A percentile compares a stretch with the other conserved stretches of the same genome.
Evolutionary conservation across 2,113 vertebrate genomes (phyloP).

Genomic region (Pelodiscus sinensis): DNA sequence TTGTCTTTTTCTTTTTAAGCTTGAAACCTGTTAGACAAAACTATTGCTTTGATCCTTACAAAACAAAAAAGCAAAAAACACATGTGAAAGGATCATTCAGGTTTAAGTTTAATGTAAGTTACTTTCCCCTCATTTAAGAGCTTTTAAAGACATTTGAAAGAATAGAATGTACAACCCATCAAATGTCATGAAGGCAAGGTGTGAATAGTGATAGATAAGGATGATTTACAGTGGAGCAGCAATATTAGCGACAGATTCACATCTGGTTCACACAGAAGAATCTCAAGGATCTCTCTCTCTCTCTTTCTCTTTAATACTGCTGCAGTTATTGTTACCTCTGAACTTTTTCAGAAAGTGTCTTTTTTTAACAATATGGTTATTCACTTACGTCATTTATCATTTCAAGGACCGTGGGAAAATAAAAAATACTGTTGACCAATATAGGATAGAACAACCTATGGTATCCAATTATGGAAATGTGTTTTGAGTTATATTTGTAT

Average conservation of each 20-base stretch:
- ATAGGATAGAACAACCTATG: background rate
- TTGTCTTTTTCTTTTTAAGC: constrained; percentile 33
- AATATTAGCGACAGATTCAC: background rate
- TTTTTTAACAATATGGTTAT: constrained; percentile 11
- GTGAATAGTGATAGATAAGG: constrained; percentile 26
- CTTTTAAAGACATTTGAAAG: constrained; percentile 28
- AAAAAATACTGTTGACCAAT: constrained; percentile 37
- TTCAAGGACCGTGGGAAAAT: constrained; percentile 17
- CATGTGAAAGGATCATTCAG: constrained; percentile 9
- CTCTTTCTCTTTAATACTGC: background rate
- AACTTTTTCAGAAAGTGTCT: background rate
- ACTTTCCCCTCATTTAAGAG: background rate
- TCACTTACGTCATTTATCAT: constrained; percentile 1
- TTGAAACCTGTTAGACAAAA: constrained; percentile 43
- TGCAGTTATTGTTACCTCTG: background rate
- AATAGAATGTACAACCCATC: constrained; percentile 21
- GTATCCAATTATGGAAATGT: constrained; percentile 44
- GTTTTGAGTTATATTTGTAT: constrained; percentile 20
- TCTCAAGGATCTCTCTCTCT: background rate
- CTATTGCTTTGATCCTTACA: constrained; percentile 25
- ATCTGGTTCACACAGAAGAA: background rate
- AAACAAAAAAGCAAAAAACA: background rate
- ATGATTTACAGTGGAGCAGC: constrained; percentile 14
- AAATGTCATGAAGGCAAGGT: constrained; percentile 37
- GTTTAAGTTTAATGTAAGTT: constrained; percentile 27